A percentile compares a stretch with the other conserved stretches of the same genome.
Evolutionary conservation across 2,797 vertebrate species (phyloP).

Genomic region (Lacerta agilis): DNA sequence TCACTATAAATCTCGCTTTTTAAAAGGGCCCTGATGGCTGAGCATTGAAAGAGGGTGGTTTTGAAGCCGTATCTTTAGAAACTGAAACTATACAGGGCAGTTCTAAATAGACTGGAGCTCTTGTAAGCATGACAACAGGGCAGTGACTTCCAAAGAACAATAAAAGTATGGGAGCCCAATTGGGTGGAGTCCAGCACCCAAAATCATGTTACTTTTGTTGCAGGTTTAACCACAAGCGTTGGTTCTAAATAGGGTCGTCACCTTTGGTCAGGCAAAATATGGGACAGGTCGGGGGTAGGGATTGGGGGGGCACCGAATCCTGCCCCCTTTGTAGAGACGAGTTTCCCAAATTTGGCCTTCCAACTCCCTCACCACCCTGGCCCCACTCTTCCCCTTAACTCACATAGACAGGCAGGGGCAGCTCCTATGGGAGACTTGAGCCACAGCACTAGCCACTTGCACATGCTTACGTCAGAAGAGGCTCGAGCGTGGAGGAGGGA

Average conservation of each 20-base stretch:
- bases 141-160: neutral
- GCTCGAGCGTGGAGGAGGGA: too few species aligned
- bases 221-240: conserved; percentile 49
- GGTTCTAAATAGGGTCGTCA: conserved; percentile 10
- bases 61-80: conserved; percentile 42
- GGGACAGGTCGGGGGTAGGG: too few species aligned
- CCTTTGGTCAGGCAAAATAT: too few species aligned
- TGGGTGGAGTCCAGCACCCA: conserved; percentile 57
- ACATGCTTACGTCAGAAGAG: too few species aligned
- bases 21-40: conserved; percentile 24
- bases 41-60: conserved; percentile 14
- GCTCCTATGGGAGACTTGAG: too few species aligned
- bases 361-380: too few species aligned
- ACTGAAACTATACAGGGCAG: neutral
- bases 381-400: too few species aligned
- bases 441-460: too few species aligned
- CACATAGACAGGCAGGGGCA: too few species aligned
- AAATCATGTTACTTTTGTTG: conserved; percentile 31
- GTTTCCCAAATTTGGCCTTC: too few species aligned
- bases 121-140: conserved; percentile 35
- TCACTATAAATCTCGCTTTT: neutral
- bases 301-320: too few species aligned
- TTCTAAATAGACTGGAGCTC: conserved; percentile 22
- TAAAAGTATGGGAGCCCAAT: conserved; percentile 16
- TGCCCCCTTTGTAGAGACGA: too few species aligned